phyloP scores from a whole-genome alignment of 2,888 invertebrate species.

The Stenodema calcarata region DNA sequence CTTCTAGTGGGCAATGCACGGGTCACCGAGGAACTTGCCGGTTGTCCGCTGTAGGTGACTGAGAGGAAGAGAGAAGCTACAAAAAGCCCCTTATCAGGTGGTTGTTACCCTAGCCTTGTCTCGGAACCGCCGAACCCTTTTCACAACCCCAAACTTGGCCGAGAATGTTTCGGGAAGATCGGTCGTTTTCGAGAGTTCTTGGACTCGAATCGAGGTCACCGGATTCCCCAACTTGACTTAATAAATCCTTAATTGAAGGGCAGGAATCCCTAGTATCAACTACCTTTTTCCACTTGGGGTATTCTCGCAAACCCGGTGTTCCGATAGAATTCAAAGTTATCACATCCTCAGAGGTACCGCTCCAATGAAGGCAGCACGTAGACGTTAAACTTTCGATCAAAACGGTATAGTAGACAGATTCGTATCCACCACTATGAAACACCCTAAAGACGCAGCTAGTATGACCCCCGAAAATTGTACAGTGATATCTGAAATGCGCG shows the following conservation, averaged over 20 bases:
- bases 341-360: too few relatives aligned
- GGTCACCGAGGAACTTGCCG: background rate
- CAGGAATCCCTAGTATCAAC: too few relatives aligned
- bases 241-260: background rate
- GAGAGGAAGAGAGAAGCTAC: background rate
- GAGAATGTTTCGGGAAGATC: background rate
- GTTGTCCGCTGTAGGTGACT: background rate
- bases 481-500: too few relatives aligned
- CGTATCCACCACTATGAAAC: too few relatives aligned
- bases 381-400: too few relatives aligned
- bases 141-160: background rate
- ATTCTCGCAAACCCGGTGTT: too few relatives aligned
- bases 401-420: too few relatives aligned
- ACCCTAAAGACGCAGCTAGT: too few relatives aligned
- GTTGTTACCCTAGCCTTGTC: background rate
- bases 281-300: too few relatives aligned
- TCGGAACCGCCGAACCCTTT: background rate
- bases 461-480: too few relatives aligned
- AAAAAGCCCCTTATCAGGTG: background rate
- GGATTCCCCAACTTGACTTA: background rate
- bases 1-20: background rate
- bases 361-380: too few relatives aligned
- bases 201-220: background rate
- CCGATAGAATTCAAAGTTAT: too few relatives aligned
- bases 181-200: background rate